Evolutionary conservation across 2,888 invertebrate species (phyloP), one percentile per base, ranked within the genome.

Genomic region (Punctoribates punctum): DNA sequence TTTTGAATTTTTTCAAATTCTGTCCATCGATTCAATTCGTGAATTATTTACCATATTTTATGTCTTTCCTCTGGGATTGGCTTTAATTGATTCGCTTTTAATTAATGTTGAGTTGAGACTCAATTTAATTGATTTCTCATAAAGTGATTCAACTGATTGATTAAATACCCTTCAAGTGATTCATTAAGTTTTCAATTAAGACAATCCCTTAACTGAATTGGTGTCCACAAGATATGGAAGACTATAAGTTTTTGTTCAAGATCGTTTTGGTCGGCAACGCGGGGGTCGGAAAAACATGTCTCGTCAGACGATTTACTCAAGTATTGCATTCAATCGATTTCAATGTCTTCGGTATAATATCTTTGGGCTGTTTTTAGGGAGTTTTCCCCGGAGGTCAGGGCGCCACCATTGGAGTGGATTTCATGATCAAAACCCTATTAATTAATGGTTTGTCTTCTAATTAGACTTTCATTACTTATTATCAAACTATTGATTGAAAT

Each of bases 391-490:
- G 96, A 46, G 97, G 97, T 17, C 97, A 98, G 86, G 96, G 96
- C 81, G 97, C 97, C 76, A 98, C 97, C 3, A 98, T 98, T 82
- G 97, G 97, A 77, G 97, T 98, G 34, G 98, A 98, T 87, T 98
- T 98, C 85, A 96, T 98, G 96, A 97, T 98, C 79, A 98, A 98
- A 87, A 96, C 96, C 75, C 94, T 98, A 11, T 96, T 96, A 88
- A 93, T 98, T 77, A 96, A 94, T 82, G 93, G 93, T 83, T 93
- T 94, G 70, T n/a, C 34, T 34, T 34, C 8, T 8, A 34, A 25
- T 54, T 54, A n/a, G 8, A 20, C 20, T 54, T 54, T 54, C 8
- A 48, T 5, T 34, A 8, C 34, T 8, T 34, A n/a, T n/a, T n/a
- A n/a, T n/a, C n/a, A n/a, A n/a, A n/a, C n/a, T n/a, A n/a, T n/a